Evolutionary conservation across 2,888 invertebrate species (phyloP), one percentile per base, ranked within the genome.

Genomic region (Brachyptera risi): DNA sequence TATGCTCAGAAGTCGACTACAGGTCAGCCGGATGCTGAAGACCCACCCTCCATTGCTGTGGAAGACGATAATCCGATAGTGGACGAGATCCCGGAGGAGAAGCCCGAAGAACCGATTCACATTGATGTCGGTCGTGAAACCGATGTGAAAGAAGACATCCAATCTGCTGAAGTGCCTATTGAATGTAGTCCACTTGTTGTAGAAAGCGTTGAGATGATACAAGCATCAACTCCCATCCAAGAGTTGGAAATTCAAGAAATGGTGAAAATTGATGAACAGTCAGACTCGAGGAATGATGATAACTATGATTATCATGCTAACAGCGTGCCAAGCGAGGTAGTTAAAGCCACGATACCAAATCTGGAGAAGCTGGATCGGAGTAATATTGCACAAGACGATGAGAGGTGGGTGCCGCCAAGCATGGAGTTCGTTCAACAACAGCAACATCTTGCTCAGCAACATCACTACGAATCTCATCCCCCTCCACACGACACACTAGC

Each of bases 401-500:
- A 84, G 69, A 73, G 83, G 63, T 85, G 84, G 84, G 82, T 84
- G 13, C 83, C 84, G 17, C 83, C 84, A 1, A 80, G 80, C 67
- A 76, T 76, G 19, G 75, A 76, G 1, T 62, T 62, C 40, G 42
- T 60, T 13, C 26, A 42, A n/a, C 61, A 58, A 21, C 58, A 49
- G 37, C 54, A 54, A 17, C 63, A 58, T 31, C 38, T 35, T 15
- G 23, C 57, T 3, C 17, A 38, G 17, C 42, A 50, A 9, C 60
- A 56, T 13, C 61, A 58, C 19, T 63, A 63, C 50, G 63, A 63
- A 23, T 31, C 60, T 21, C 11, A 60, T 21, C 49, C 59, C 5
- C 63, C 60, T 31, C 42, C 57, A 21, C 31, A 51, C 31, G 50
- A 51, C 3, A 3, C 82, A 60, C 80, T 81, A 11, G 81, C 82